Percentiles rank a stretch among this genome's conserved stretches.
Evolutionary conservation across 1,140 invertebrate species (phyloP).

Genomic region (Phthorimaea operculella): DNA sequence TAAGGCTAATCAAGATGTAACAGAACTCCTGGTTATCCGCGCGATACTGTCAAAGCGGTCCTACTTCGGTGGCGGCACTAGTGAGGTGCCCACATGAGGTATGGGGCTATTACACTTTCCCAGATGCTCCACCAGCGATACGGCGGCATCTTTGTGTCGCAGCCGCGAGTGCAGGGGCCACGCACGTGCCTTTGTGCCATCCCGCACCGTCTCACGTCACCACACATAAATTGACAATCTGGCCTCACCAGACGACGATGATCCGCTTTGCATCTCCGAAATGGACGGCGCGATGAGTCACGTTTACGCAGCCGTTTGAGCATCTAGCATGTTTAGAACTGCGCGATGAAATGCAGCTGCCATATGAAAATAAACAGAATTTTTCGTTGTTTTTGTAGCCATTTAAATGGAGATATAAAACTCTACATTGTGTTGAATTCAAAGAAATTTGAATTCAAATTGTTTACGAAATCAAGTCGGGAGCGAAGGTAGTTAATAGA

Average conservation of each 20-base stretch:
- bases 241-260: slow-evolving; percentile 24
- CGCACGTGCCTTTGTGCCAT: slow-evolving; percentile 53
- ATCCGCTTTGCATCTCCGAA: slow-evolving; percentile 5
- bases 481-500: no score
- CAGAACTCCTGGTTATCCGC: slow-evolving; percentile 24
- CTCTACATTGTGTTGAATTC: no score
- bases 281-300: neutral
- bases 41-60: neutral
- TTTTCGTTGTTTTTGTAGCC: no score
- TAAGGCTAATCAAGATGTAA: slow-evolving; percentile 5
- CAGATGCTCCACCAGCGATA: slow-evolving; percentile 46
- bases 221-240: slow-evolving; percentile 50
- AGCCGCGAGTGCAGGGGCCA: slow-evolving; percentile 40
- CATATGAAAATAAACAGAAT: no score
- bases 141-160: slow-evolving; percentile 37
- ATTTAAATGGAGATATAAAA: no score
- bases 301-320: no score
- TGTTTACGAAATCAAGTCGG: no score
- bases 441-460: no score
- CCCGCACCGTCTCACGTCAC: slow-evolving; percentile 47
- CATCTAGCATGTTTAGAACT: no score
- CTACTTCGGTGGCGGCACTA: slow-evolving; percentile 28
- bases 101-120: slow-evolving; percentile 52
- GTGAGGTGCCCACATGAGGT: slow-evolving; percentile 40
- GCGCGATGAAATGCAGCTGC: no score